A percentile compares a stretch with the other conserved stretches of the same genome.
Conservation (phyloP, 2,113 vertebrate species). For the Helogale parvula region DNA sequence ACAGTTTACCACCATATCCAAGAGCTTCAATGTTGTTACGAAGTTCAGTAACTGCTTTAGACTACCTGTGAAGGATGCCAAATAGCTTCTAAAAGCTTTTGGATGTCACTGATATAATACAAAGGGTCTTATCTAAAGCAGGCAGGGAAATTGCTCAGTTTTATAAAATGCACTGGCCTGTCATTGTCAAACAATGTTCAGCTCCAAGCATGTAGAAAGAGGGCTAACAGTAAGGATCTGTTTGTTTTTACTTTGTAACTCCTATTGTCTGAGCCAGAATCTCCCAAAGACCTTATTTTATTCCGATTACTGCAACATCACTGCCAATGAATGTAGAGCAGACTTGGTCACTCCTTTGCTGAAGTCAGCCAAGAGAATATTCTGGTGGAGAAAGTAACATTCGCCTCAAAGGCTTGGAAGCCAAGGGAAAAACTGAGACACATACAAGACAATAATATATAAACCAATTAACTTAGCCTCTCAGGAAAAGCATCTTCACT, state of each 20-base stretch:
- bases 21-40: background rate
- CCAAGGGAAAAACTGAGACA: slow-evolving; percentile 58
- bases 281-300: slow-evolving; percentile 54
- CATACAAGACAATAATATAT: slow-evolving; percentile 42
- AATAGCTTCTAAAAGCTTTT: background rate
- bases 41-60: background rate
- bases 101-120: background rate
- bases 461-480: slow-evolving; percentile 50
- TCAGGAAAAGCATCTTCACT: slow-evolving; percentile 61
- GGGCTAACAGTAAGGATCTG: background rate
- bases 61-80: background rate
- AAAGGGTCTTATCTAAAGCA: background rate
- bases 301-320: slow-evolving; percentile 16
- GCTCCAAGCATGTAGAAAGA: background rate
- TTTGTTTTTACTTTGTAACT: slow-evolving; percentile 36
- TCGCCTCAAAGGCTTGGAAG: slow-evolving; percentile 56
- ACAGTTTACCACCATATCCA: background rate
- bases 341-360: slow-evolving; percentile 29
- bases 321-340: slow-evolving; percentile 12
- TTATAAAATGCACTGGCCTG: background rate
- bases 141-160: background rate
- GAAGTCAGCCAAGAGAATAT: slow-evolving; percentile 67
- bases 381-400: slow-evolving; percentile 57
- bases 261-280: slow-evolving; percentile 30
- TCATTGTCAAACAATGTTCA: background rate